Conservation (phyloP, 1,140 invertebrate species). For the Sinonovacula constricta region DNA sequence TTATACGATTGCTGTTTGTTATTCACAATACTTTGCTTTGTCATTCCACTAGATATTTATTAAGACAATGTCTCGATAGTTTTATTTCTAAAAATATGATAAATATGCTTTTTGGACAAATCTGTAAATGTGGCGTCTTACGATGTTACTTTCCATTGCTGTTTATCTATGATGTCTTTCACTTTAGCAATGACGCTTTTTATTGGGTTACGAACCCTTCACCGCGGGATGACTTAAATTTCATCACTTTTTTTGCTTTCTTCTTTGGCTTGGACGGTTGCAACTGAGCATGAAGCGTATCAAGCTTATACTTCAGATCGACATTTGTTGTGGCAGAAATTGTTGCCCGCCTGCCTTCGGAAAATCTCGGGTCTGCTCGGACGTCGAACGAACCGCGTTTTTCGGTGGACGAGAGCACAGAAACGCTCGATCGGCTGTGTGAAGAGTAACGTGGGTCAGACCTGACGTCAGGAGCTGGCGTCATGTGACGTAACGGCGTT, state of each 20-base stretch:
- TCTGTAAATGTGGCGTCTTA: too few relatives aligned
- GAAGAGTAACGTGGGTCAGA: constrained; percentile 5
- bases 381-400: not conserved
- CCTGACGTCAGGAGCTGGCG: not conserved
- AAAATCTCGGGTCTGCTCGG: constrained; percentile 7
- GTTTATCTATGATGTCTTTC: too few relatives aligned
- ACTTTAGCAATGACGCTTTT: too few relatives aligned
- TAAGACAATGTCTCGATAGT: too few relatives aligned
- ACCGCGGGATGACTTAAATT: constrained; percentile 34
- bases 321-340: constrained; percentile 8
- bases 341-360: constrained; percentile 10
- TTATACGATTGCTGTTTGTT: too few relatives aligned
- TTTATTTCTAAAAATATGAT: too few relatives aligned
- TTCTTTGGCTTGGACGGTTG: constrained; percentile 8
- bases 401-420: not conserved
- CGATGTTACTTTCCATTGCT: too few relatives aligned
- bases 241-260: constrained; percentile 16
- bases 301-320: constrained; percentile 32
- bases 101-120: too few relatives aligned
- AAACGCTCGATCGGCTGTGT: constrained; percentile 13
- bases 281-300: not conserved
- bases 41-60: too few relatives aligned
- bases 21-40: too few relatives aligned
- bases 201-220: constrained; percentile 1
- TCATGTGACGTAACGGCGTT: not conserved